These are phyloP conservation scores for Styela clava DNA, from an alignment of 23 tunicate genomes.

Conservation along the genomic window DNA sequence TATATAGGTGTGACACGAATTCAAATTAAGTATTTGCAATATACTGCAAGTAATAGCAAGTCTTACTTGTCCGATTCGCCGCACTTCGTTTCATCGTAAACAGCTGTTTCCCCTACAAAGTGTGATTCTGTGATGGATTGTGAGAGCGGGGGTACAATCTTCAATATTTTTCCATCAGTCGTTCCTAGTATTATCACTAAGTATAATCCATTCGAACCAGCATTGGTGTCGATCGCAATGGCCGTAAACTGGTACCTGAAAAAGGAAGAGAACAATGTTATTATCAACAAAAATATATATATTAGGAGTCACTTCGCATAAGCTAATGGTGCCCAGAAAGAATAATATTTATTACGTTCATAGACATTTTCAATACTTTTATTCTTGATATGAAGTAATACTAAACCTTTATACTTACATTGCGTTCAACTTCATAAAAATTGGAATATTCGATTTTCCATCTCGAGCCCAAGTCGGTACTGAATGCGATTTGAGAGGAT, in stretches of 20 bases:
- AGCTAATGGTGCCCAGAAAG: background rate
- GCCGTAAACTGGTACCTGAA: constrained; percentile 49
- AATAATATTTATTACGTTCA: too few relatives aligned
- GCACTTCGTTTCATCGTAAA: constrained; percentile 57
- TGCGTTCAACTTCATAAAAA: constrained; percentile 13
- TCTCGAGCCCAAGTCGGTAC: constrained; percentile 6
- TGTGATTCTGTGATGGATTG: background rate
- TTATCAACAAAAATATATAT: background rate
- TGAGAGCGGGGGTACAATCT: constrained; percentile 30
- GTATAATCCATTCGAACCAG: constrained; percentile 22
- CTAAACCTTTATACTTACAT: constrained; percentile 22
- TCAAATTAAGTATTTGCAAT: too few relatives aligned
- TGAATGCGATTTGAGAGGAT: constrained; percentile 11
- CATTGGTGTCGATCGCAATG: constrained; percentile 41
- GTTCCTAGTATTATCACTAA: constrained; percentile 58
- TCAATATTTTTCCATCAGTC: constrained; percentile 52
- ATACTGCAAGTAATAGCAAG: too few relatives aligned
- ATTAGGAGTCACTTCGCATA: background rate
- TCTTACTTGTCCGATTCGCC: constrained; percentile 24
- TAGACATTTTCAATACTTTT: too few relatives aligned
- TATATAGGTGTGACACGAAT: too few relatives aligned
- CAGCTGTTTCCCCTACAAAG: constrained; percentile 39
- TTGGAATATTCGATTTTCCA: background rate
- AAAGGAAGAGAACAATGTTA: background rate
- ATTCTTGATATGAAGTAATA: too few relatives aligned